Evolutionary conservation across 1,140 invertebrate genomes (phyloP), one percentile per base, ranked within the genome.

Genomic region (Hylyphantes graminicola): DNA sequence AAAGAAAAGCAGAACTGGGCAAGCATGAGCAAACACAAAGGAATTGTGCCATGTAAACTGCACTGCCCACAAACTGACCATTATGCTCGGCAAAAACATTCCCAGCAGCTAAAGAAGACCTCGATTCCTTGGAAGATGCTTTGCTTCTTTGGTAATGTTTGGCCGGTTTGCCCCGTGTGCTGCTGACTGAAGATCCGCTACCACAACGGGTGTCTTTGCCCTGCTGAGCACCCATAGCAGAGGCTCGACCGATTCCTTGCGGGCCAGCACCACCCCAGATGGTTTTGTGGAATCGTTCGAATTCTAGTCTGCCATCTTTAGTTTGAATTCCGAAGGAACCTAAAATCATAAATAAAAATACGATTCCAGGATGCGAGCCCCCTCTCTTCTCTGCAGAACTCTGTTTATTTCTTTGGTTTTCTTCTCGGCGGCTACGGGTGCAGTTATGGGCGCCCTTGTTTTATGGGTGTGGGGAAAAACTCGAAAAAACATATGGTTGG

Each of bases 21-120:
- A 35, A 35, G 35, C 35, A 35, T 35, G 35, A 35, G 35, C 35
- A 35, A 35, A 35, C 35, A 35, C 35, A 35, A 35, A 35, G 35
- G 35, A 35, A 35, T 5, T 35, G 35, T 35, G 35, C 35, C 35
- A 35, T 35, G 35, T 35, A 35, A 35, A 35, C 1, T 35, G 35
- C 5, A 35, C 5, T 35, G 35, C 35, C 1, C 35, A 35, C 5
- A 35, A 35, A 90, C 91, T 91, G 90, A 96, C 95, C 95, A 90
- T 94, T 96, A 89, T 96, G 95, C 91, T 96, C 95, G 64, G 95
- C 95, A 90, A 96, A 96, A 89, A 96, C 95, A 91, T 96, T 96
- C 94, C 94, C 87, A 94, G 93, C 87, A 93, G 92, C 88, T 94
- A 93, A 88, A 93, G 93, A 91, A 94, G 94, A 91, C 95, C 95